Evolutionary conservation across 2,888 invertebrate genomes (phyloP).

Genomic region (Creontiades dilutus): DNA sequence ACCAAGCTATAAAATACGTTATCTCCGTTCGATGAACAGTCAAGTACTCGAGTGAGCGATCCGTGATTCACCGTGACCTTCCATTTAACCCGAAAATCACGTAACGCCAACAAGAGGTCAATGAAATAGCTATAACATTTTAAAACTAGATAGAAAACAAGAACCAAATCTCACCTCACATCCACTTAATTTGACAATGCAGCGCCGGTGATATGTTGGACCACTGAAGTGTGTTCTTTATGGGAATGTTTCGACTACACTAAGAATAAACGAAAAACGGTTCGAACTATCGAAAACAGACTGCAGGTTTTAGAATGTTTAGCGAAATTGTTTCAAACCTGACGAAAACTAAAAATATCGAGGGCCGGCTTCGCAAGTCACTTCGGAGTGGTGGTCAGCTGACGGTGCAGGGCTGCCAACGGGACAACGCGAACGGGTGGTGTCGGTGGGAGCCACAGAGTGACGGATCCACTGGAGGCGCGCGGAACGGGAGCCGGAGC

Average conservation of each 20-base stretch:
- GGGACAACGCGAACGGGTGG: not conserved
- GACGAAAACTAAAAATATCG: constrained; percentile 32
- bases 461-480: not conserved
- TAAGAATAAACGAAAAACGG: too few species aligned
- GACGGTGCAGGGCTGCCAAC: constrained; percentile 33
- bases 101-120: not conserved
- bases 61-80: too few species aligned
- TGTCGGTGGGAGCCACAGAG: not conserved
- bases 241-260: too few species aligned
- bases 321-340: not conserved
- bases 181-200: not conserved
- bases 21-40: too few species aligned
- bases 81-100: too few species aligned
- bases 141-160: not conserved
- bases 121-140: not conserved
- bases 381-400: not conserved
- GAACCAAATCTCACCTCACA: not conserved
- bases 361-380: constrained; percentile 33
- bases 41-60: too few species aligned
- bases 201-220: not conserved
- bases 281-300: too few species aligned
- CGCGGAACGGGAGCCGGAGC: not conserved
- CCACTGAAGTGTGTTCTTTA: too few species aligned
- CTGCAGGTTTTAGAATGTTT: too few species aligned
- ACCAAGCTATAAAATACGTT: too few species aligned